Evolutionary conservation across 1,140 invertebrate species (phyloP).

Genomic region (Drosophila lowei): DNA sequence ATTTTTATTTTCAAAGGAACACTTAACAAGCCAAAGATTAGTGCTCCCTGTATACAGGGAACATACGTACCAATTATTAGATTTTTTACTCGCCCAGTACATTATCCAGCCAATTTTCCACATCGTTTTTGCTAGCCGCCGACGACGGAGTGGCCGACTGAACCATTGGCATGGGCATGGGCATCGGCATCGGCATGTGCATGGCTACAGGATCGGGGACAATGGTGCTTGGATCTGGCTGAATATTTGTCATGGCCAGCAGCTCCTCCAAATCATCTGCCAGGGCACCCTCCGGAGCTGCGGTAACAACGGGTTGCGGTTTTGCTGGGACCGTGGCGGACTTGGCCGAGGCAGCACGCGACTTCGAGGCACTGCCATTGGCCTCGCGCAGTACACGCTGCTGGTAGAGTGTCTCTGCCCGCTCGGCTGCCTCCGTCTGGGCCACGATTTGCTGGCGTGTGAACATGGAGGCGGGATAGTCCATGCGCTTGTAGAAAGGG

Average conservation of each 20-base stretch:
- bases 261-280: constrained; percentile 69
- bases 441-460: constrained; percentile 54
- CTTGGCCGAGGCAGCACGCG: constrained; percentile 35
- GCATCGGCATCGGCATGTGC: constrained; percentile 23
- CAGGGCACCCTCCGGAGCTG: neutral
- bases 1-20: no score
- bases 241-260: constrained; percentile 59
- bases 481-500: constrained; percentile 81
- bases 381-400: constrained; percentile 50
- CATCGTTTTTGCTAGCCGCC: constrained; percentile 67
- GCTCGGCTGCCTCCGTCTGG: constrained; percentile 70
- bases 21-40: no score
- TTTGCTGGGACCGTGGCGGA: constrained; percentile 10
- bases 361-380: constrained; percentile 39
- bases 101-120: constrained; percentile 79
- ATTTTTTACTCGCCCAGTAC: constrained; percentile 66
- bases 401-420: constrained; percentile 65
- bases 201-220: neutral
- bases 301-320: neutral
- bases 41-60: no score
- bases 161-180: constrained; percentile 41
- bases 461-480: constrained; percentile 66
- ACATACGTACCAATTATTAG: no score
- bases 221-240: constrained; percentile 23
- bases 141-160: constrained; percentile 47